phyloP scores from a whole-genome alignment of 2,113 vertebrate species.

The Glareola pratincola region DNA sequence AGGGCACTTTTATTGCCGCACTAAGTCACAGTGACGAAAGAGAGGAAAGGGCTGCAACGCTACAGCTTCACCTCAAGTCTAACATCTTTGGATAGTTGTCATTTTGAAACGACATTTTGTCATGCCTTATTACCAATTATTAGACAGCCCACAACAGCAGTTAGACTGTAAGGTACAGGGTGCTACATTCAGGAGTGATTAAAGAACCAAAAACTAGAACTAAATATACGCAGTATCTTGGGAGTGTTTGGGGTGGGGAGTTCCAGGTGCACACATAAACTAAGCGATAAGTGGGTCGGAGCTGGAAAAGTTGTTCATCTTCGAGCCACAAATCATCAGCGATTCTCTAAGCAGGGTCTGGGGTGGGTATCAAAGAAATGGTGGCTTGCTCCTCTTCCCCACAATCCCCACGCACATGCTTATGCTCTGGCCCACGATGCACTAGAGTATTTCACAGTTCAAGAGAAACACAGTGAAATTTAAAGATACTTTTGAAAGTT shows the following conservation, averaged over 20 bases:
- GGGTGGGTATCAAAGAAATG: background rate
- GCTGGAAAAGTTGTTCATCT: background rate
- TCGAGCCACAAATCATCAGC: background rate
- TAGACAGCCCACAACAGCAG: background rate
- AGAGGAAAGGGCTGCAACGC: background rate
- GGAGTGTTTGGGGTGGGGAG: background rate
- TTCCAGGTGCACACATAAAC: background rate
- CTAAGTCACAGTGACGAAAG: background rate
- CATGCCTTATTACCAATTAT: accelerated
- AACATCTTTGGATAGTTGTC: background rate
- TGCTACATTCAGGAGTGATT: background rate
- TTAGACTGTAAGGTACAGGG: background rate
- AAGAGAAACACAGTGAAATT: background rate
- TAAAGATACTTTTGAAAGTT: background rate
- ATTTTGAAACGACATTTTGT: background rate
- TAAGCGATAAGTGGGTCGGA: background rate
- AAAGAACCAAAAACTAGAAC: background rate
- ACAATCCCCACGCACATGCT: background rate
- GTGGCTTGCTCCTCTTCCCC: background rate
- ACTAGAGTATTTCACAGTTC: background rate
- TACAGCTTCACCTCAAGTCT: background rate
- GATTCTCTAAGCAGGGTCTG: background rate
- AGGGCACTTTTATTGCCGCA: background rate
- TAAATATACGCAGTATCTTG: background rate
- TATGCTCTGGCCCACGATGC: background rate